Percentiles rank a stretch among this genome's conserved stretches.
These are phyloP conservation scores for Oreocharis arfaki DNA, from an alignment of 2,113 vertebrate genomes.

Conservation along the genomic window DNA sequence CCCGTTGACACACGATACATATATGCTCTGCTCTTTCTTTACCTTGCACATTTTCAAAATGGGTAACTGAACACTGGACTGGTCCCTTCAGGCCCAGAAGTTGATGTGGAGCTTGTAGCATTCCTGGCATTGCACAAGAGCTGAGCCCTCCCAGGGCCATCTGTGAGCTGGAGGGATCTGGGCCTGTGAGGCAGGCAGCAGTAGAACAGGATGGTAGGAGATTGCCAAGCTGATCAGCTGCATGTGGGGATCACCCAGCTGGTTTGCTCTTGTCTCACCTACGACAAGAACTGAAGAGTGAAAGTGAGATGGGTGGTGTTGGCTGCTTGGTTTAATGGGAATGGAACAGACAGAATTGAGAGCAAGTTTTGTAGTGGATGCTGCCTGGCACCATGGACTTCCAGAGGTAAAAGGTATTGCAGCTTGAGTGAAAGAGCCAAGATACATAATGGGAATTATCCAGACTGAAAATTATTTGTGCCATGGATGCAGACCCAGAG, in stretches of 20 bases:
- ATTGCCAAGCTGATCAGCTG: background rate
- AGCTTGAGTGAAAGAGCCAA: background rate
- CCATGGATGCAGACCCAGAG: background rate
- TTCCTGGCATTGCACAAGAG: background rate
- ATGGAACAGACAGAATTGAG: background rate
- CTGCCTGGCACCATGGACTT: background rate
- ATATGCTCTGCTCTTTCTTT: background rate
- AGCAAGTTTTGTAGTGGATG: background rate
- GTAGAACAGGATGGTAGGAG: background rate
- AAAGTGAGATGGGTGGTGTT: background rate
- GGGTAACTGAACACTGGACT: background rate
- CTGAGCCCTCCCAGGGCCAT: background rate
- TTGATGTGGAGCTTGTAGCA: background rate
- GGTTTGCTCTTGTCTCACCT: background rate
- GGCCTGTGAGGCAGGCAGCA: background rate
- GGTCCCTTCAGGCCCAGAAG: background rate
- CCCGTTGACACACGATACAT: accelerated
- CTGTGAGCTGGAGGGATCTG: background rate
- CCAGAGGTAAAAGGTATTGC: background rate
- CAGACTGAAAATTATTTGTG: background rate
- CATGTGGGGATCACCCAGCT: accelerated
- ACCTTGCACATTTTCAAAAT: accelerated
- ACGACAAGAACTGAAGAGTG: background rate
- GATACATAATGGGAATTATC: background rate
- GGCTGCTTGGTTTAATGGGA: background rate